Base-by-base conservation (phyloP, 2,797 vertebrate species). In the Apogon hyalosoma region DNA sequence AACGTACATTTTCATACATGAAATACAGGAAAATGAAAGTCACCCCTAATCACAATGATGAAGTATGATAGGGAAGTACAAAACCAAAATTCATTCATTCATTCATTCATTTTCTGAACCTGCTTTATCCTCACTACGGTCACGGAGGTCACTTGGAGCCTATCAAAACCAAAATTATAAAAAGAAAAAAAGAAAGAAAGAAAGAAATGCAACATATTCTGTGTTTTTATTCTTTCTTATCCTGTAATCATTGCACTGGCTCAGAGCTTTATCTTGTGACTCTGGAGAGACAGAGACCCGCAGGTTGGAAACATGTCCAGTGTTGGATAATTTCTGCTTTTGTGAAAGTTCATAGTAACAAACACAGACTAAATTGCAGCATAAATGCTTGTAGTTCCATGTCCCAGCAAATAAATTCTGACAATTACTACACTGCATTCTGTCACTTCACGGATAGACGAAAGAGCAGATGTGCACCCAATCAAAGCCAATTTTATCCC, bases 401-500 rank as follows among this genome's bases (percentile, higher is more conserved):
- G 42, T 46, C 31, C 19, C 55, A 12, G 2, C 11, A 41, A 48
- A 46, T 57, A 2, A 66, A 51, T 49, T 21, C 38, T 24, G 28
- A 41, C 43, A 51, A 21, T 54, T 54, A 14, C 45, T 13, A 18
- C 28, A 2, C 3, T 11, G n/a, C 2, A 2, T 42, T 54, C 58
- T 53, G 39, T 50, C 1, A 5, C 15, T 52, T 77, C 40, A 13
- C n/a, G 2, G 31, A 41, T 1, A 31, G 55, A 75, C 39, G 49
- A 61, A 50, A 51, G 47, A 47, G 21, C 59, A 75, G 69, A 75
- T 69, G 70, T 68, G 60, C 41, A 13, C 16, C 56, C 63, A 62
- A 63, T 85, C 72, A 77, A 68, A 70, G 71, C 45, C 53, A 40
- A 59, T 74, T 80, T 83, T 52, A 56, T 55, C 55, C 66, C 42